Conservation (phyloP, 2,113 vertebrate species). For the Daphoenositta chrysoptera region DNA sequence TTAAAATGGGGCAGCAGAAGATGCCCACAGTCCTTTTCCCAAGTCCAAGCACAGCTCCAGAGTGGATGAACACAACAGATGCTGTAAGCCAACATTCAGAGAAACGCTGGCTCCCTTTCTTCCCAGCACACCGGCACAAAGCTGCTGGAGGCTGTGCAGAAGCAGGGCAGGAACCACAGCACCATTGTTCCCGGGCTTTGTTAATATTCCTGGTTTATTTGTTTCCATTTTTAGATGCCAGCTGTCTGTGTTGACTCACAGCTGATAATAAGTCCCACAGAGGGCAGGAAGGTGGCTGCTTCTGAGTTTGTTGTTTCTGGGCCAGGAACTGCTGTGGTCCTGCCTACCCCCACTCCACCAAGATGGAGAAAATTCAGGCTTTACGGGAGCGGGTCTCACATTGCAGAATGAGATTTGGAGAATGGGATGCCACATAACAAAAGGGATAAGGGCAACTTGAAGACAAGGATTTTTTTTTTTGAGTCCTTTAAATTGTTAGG, state of each 20-base stretch:
- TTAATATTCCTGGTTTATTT: constrained; percentile 52
- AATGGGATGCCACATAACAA: neutral
- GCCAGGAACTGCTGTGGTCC: neutral
- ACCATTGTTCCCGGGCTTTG: neutral
- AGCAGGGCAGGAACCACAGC: constrained; percentile 16
- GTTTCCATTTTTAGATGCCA: constrained; percentile 57
- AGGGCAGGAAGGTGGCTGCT: constrained; percentile 51
- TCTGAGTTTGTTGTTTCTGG: constrained; percentile 47
- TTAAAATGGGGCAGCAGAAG: neutral
- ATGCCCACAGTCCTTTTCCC: neutral
- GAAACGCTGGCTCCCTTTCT: neutral
- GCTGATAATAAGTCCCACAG: neutral
- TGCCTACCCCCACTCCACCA: neutral
- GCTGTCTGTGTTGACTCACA: constrained; percentile 30
- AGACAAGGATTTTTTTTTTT: neutral
- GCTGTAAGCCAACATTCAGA: neutral
- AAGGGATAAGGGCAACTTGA: neutral
- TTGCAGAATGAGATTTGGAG: neutral
- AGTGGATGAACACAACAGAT: neutral
- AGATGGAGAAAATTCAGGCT: neutral
- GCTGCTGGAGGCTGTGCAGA: neutral
- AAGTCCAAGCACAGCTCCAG: neutral
- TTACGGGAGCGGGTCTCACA: neutral
- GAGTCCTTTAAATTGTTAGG: neutral
- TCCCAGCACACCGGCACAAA: neutral